Percentiles rank a stretch among this genome's conserved stretches.
Evolutionary conservation across 2,797 vertebrate genomes (phyloP).

Genomic region (Florisuga fusca): DNA sequence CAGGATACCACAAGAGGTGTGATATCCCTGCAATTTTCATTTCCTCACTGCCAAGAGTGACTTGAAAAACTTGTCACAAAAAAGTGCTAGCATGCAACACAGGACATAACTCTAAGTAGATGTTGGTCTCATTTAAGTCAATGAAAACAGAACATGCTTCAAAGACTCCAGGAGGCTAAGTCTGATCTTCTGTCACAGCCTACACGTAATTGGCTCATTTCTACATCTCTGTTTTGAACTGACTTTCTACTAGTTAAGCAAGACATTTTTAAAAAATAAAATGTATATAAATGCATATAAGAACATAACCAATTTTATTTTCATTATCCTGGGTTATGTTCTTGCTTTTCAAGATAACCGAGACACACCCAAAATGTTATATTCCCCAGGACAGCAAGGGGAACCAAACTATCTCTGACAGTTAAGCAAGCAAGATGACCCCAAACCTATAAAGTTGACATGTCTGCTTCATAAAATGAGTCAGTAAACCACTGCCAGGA

Average conservation of each 20-base stretch:
- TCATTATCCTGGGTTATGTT: neutral
- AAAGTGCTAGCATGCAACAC: neutral
- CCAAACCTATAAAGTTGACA: neutral
- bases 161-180: neutral
- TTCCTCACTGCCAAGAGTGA: neutral
- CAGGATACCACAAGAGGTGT: neutral
- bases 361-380: neutral
- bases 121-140: neutral
- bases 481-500: constrained; percentile 54
- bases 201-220: neutral
- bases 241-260: neutral
- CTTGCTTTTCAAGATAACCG: neutral
- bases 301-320: neutral
- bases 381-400: neutral
- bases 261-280: neutral
- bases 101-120: neutral
- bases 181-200: neutral
- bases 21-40: neutral
- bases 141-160: neutral
- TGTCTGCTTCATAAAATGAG: constrained; percentile 9
- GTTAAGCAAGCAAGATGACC: neutral
- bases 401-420: neutral
- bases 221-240: neutral
- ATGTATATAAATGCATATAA: neutral
- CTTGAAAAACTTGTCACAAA: neutral